A percentile compares a stretch with the other conserved stretches of the same genome.
Evolutionary conservation across 2,113 vertebrate species (phyloP).

Genomic region (Hoplias malabaricus): DNA sequence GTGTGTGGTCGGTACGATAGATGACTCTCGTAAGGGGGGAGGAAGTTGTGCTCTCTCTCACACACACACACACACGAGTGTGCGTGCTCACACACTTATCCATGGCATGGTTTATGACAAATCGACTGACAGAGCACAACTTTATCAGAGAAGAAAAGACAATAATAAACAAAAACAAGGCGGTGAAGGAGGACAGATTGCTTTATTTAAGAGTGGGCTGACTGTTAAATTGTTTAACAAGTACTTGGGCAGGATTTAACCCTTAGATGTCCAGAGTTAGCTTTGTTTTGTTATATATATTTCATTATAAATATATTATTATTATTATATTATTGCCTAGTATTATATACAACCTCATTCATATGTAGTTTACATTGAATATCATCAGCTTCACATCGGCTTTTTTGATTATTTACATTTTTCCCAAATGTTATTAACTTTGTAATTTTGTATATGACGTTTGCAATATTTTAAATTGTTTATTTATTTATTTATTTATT

Average conservation of each 20-base stretch:
- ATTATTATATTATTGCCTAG: too few relatives aligned
- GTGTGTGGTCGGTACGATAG: slow-evolving; percentile 68
- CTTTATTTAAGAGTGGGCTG: slow-evolving; percentile 1
- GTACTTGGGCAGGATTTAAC: slow-evolving; percentile 2
- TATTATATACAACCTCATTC: too few relatives aligned
- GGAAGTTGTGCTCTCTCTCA: slow-evolving; percentile 15
- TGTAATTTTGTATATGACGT: too few relatives aligned
- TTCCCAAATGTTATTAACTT: too few relatives aligned
- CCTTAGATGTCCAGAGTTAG: neutral
- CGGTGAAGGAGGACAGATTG: neutral
- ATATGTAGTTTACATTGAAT: too few relatives aligned
- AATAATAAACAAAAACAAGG: slow-evolving; percentile 33
- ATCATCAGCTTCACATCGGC: too few relatives aligned
- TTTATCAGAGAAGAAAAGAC: slow-evolving; percentile 36
- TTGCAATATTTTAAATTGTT: too few relatives aligned
- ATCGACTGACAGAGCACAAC: slow-evolving; percentile 35
- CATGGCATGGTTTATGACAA: slow-evolving; percentile 45
- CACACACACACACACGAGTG: slow-evolving; percentile 14
- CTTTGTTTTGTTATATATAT: neutral
- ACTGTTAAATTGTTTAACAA: neutral
- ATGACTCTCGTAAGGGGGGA: slow-evolving; percentile 70
- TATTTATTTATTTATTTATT: too few relatives aligned
- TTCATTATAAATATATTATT: neutral
- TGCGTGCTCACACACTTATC: slow-evolving; percentile 29
- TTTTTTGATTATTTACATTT: too few relatives aligned